Percentiles rank a stretch among this genome's conserved stretches.
Conservation (phyloP, 2,113 vertebrate species). For the Channa maculata region DNA sequence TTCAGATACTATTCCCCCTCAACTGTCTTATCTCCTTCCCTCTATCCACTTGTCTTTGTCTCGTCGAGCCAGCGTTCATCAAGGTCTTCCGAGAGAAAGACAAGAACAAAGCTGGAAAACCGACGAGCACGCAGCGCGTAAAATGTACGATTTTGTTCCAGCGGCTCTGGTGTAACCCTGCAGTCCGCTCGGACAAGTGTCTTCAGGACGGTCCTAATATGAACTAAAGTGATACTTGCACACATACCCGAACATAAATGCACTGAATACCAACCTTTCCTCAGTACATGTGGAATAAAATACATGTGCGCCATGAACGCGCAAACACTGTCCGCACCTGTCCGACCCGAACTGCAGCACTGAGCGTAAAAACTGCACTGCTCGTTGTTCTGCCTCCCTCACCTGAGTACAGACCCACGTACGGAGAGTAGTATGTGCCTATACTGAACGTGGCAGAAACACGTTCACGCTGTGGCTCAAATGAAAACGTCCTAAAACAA, state of each 20-base stretch:
- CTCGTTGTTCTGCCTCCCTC: constrained; percentile 61
- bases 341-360: constrained; percentile 73
- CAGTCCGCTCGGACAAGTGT: background rate
- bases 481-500: no score
- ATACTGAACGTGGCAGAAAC: background rate
- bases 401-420: constrained; percentile 10
- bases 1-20: no score
- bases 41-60: no score
- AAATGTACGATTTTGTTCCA: no score
- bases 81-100: no score
- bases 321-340: constrained; percentile 53
- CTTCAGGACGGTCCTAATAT: background rate
- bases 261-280: no score
- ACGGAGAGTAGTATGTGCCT: no score
- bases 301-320: background rate
- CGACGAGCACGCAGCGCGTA: no score
- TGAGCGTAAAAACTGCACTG: constrained; percentile 19
- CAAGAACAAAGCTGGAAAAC: no score
- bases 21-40: no score
- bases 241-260: background rate
- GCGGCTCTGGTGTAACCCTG: background rate
- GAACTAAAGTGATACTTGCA: background rate
- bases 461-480: background rate
- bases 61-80: no score
- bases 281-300: no score